These are phyloP conservation scores for Strix uralensis DNA, from an alignment of 2,113 vertebrate species.

Conservation along the genomic window DNA sequence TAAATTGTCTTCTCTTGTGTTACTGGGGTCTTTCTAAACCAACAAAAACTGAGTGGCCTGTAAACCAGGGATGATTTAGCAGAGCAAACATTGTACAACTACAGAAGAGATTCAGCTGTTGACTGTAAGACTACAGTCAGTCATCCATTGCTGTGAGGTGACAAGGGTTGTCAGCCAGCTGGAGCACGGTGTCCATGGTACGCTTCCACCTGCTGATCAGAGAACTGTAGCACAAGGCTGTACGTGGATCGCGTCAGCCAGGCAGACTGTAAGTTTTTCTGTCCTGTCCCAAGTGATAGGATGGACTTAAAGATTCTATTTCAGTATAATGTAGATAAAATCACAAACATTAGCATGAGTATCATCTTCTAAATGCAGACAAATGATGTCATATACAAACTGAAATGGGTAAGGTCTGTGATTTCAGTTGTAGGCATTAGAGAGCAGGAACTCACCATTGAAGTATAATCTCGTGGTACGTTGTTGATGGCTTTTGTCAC, in stretches of 20 bases:
- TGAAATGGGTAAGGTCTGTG: too few relatives aligned
- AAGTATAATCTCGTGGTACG: not conserved
- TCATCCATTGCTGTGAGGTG: too few relatives aligned
- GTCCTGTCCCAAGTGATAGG: not conserved
- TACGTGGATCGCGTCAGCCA: not conserved
- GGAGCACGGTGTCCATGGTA: not conserved
- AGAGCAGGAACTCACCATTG: not conserved
- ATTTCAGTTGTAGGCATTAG: not conserved
- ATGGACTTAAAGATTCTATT: not conserved
- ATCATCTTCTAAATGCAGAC: not conserved
- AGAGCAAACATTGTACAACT: not conserved
- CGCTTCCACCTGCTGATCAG: not conserved
- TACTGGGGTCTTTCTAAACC: not conserved
- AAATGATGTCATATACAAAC: not conserved
- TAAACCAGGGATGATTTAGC: not conserved
- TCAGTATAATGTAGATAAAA: not conserved
- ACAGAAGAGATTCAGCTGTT: not conserved
- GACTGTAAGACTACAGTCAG: not conserved
- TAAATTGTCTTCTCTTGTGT: not conserved
- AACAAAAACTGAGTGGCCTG: not conserved
- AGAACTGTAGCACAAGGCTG: not conserved
- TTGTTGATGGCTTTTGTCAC: not conserved
- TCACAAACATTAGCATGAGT: not conserved
- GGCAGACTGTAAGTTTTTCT: not conserved
- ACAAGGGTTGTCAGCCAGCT: not conserved